Evolutionary conservation across 2,797 vertebrate species (phyloP).

Genomic region (Leontopithecus rosalia): DNA sequence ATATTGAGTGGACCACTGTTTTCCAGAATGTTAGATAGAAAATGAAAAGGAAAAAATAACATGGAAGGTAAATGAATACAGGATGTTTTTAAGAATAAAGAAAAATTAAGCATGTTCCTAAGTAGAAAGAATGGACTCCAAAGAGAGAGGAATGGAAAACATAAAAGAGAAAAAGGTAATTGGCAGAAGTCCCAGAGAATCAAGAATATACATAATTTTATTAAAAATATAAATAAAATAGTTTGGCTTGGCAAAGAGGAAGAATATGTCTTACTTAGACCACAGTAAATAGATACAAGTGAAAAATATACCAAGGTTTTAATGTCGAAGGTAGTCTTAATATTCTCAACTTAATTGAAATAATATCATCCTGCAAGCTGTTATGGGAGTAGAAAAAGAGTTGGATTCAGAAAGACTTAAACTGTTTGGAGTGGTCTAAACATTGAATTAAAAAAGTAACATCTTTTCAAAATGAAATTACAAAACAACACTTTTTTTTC

Average conservation of each 20-base stretch:
- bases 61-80: background rate
- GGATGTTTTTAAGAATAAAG: background rate
- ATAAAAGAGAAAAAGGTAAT: background rate
- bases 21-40: background rate
- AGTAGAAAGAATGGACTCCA: background rate
- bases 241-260: background rate
- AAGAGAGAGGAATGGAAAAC: background rate
- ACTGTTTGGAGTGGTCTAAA: constrained; percentile 23
- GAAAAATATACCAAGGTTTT: constrained; percentile 28
- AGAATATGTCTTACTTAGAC: background rate
- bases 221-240: constrained; percentile 51
- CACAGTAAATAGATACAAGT: constrained; percentile 42
- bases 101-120: background rate
- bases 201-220: background rate
- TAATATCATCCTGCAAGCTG: background rate
- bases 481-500: constrained; percentile 33
- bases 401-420: constrained; percentile 38
- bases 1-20: background rate
- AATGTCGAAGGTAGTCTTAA: background rate
- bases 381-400: background rate
- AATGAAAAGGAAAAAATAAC: background rate
- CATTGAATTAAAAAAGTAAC: constrained; percentile 32
- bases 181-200: background rate
- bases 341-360: constrained; percentile 48
- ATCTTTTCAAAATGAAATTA: background rate